Evolutionary conservation across 2,888 invertebrate genomes (phyloP).

Genomic region (Melipona bicolor): DNA sequence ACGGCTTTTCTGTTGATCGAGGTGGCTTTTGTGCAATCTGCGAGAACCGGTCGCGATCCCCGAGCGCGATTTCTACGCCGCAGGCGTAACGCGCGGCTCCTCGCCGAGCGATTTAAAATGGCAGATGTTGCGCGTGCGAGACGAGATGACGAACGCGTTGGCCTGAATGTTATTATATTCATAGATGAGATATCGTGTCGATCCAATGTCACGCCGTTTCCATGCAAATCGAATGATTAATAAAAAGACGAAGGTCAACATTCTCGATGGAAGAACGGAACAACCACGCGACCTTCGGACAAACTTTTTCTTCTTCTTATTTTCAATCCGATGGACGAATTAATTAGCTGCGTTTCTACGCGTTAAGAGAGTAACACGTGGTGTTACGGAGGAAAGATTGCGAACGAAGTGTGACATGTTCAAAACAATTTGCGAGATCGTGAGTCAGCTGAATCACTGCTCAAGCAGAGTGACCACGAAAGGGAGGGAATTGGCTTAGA

Average conservation of each 20-base stretch:
- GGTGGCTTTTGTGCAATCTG: constrained; percentile 1
- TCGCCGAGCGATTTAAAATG: constrained; percentile 1
- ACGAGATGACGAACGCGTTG: neutral
- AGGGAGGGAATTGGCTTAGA: too few species aligned
- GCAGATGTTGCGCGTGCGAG: neutral
- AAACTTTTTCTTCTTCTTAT: too few species aligned
- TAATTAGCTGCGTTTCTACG: neutral
- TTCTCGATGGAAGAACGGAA: neutral
- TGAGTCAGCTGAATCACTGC: too few species aligned
- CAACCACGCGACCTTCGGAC: neutral
- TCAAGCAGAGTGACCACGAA: too few species aligned
- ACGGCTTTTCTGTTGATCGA: constrained; percentile 38
- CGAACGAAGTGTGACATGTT: neutral
- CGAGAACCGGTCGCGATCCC: neutral
- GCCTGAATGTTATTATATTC: constrained; percentile 50
- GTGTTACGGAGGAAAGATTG: neutral
- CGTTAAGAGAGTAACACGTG: neutral
- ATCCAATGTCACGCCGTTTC: constrained; percentile 52
- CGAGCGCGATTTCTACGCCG: constrained; percentile 42
- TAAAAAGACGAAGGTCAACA: neutral
- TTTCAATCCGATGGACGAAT: neutral
- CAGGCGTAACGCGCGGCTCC: neutral
- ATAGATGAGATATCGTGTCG: constrained; percentile 12
- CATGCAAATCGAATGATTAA: constrained; percentile 18
- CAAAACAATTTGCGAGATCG: too few species aligned